Conservation (phyloP, 2,113 vertebrate genomes). For the Myotis lucifugus region DNA sequence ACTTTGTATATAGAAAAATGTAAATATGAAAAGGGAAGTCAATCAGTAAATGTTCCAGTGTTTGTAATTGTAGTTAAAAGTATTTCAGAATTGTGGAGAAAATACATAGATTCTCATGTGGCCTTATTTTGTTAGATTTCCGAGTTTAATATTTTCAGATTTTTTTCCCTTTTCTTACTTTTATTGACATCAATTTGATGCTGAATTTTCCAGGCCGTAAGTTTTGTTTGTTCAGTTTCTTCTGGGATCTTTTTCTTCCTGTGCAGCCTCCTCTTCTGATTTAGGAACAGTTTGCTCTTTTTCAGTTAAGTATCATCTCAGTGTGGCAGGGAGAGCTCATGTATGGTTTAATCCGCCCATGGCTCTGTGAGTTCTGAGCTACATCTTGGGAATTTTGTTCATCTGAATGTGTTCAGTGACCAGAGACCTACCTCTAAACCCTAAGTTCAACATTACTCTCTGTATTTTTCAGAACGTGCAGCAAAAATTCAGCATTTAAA, state of each 20-base stretch:
- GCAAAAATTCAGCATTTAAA: neutral
- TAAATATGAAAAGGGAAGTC: neutral
- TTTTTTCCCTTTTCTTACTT: neutral
- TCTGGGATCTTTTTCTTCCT: neutral
- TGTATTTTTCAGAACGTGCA: neutral
- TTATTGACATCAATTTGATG: neutral
- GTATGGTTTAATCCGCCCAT: neutral
- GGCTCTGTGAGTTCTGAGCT: neutral
- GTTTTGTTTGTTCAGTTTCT: neutral
- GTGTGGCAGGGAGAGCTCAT: neutral
- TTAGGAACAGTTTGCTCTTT: neutral
- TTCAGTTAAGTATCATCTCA: neutral
- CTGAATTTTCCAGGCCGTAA: neutral
- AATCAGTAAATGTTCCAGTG: neutral
- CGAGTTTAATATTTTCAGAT: neutral
- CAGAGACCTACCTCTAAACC: neutral
- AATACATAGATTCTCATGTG: neutral
- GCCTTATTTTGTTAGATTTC: slow-evolving; percentile 15
- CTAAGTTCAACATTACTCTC: neutral
- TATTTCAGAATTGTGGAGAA: neutral
- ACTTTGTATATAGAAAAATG: neutral
- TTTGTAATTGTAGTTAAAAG: neutral
- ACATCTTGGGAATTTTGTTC: neutral
- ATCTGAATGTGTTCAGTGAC: neutral
- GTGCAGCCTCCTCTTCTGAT: neutral